phyloP scores from a whole-genome alignment of 2,797 vertebrate species.

The Echeneis naucrates region DNA sequence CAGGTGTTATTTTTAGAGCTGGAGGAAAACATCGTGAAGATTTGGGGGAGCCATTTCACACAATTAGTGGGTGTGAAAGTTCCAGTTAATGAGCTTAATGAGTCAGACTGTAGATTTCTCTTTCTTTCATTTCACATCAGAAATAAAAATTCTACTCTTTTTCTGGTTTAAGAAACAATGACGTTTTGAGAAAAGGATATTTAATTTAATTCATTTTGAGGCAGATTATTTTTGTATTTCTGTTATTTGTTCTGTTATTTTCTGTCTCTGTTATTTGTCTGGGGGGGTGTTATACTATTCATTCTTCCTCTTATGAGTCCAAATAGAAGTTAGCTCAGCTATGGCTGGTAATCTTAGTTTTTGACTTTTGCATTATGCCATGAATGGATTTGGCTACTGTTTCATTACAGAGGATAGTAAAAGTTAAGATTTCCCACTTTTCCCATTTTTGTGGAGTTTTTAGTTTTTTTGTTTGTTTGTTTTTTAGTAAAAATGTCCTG shows the following conservation, averaged over 20 bases:
- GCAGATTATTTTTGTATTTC: too few relatives aligned
- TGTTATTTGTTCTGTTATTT: too few relatives aligned
- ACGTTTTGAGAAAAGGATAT: too few relatives aligned
- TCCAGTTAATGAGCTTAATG: slow-evolving; percentile 19
- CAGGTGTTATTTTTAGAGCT: slow-evolving; percentile 57
- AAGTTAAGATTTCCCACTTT: too few relatives aligned
- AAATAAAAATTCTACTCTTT: not conserved
- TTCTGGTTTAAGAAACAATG: not conserved
- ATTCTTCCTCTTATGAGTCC: too few relatives aligned
- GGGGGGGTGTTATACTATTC: too few relatives aligned
- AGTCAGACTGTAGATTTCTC: slow-evolving; percentile 22
- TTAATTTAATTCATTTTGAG: too few relatives aligned
- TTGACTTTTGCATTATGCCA: not conserved
- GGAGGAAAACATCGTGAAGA: slow-evolving; percentile 39
- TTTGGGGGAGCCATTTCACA: slow-evolving; percentile 44
- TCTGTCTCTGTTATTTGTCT: too few relatives aligned
- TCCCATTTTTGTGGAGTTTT: too few relatives aligned
- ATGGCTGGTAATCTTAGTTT: not conserved
- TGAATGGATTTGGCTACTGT: not conserved
- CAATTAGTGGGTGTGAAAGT: slow-evolving; percentile 39
- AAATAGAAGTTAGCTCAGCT: too few relatives aligned
- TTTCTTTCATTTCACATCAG: not conserved
- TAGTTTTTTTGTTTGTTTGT: too few relatives aligned
- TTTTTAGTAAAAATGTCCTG: too few relatives aligned
- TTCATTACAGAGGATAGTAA: not conserved